These are phyloP conservation scores for Bombus pascuorum DNA, from an alignment of 1,140 invertebrate genomes.

Conservation along the genomic window DNA sequence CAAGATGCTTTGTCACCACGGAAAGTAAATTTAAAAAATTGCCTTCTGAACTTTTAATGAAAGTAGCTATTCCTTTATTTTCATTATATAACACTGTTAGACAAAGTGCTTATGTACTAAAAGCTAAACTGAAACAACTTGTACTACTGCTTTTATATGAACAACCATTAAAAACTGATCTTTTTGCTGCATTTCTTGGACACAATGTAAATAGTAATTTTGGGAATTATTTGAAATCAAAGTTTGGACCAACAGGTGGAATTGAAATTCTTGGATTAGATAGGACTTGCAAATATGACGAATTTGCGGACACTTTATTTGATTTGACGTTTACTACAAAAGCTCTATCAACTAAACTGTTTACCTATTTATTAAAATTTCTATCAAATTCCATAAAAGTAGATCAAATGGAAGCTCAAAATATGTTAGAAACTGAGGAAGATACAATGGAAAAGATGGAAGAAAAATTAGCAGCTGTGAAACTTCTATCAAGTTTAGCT, in stretches of 20 bases:
- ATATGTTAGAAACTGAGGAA: constrained; percentile 63
- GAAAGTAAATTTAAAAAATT: constrained; percentile 77
- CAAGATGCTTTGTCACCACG: constrained; percentile 74
- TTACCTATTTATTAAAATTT: constrained; percentile 73
- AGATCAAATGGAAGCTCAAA: constrained; percentile 14
- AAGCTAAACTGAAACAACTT: constrained; percentile 73
- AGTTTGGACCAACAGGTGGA: constrained; percentile 75
- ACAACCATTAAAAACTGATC: constrained; percentile 54
- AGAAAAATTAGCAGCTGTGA: constrained; percentile 72
- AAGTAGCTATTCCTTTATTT: constrained; percentile 76
- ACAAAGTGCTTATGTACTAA: constrained; percentile 72
- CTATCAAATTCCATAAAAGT: constrained; percentile 57
- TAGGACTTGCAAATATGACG: constrained; percentile 63
- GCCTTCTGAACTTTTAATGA: constrained; percentile 67
- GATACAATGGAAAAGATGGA: constrained; percentile 68
- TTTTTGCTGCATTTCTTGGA: constrained; percentile 73
- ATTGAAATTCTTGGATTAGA: constrained; percentile 68
- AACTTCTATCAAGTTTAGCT: constrained; percentile 75
- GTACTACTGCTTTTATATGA: constrained; percentile 72
- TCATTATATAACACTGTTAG: constrained; percentile 72
- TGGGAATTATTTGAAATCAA: constrained; percentile 70
- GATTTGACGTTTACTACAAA: constrained; percentile 70
- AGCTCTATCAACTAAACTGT: constrained; percentile 71
- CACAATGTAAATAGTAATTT: constrained; percentile 59
- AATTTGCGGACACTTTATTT: constrained; percentile 71